phyloP scores from a whole-genome alignment of 2,113 vertebrate genomes.

The Antechinus stuartii region DNA sequence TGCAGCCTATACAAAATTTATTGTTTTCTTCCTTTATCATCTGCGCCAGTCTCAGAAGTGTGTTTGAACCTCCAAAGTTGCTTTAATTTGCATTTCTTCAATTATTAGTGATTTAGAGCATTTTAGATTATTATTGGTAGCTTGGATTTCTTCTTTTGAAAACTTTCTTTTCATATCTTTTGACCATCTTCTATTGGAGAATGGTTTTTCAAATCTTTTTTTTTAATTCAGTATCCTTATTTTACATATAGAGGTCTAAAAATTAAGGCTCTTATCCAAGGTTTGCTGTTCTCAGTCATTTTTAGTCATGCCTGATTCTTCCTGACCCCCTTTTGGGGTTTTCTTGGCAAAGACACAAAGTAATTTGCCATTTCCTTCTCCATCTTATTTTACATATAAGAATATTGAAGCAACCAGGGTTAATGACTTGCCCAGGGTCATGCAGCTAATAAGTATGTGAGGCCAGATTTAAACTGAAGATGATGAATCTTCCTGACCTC shows the following conservation, averaged over 20 bases:
- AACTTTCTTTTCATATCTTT: background rate
- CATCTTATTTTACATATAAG: background rate
- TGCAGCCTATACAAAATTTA: background rate
- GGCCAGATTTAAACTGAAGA: background rate
- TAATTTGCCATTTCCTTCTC: background rate
- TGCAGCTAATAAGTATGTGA: background rate
- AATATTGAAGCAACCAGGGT: background rate
- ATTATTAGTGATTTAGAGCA: background rate
- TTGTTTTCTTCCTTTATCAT: background rate
- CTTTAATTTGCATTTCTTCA: background rate
- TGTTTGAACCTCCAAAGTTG: background rate
- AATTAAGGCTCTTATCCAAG: background rate
- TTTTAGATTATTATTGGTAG: background rate
- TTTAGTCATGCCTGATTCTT: background rate
- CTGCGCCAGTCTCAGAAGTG: background rate
- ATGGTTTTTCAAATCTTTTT: background rate
- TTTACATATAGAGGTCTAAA: background rate
- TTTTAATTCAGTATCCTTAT: background rate
- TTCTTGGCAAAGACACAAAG: background rate
- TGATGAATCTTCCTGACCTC: background rate
- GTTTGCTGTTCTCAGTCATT: background rate
- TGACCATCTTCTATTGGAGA: background rate
- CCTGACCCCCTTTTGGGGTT: background rate
- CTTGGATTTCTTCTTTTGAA: background rate
- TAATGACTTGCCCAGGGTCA: background rate